phyloP scores from a whole-genome alignment of 2,797 vertebrate species.

The Premnoplex brunnescens region DNA sequence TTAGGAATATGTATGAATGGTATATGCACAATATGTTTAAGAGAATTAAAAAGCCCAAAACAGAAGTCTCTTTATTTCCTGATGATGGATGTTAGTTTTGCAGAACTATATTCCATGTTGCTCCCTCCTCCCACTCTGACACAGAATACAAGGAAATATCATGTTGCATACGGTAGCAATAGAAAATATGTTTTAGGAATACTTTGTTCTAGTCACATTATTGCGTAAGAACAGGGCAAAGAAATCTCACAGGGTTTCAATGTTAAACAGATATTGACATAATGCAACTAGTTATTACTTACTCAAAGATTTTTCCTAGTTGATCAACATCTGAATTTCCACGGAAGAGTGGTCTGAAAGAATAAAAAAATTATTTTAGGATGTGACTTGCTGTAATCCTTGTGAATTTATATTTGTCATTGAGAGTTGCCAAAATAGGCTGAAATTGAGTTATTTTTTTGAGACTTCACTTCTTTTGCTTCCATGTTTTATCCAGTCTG shows the following conservation, averaged over 20 bases:
- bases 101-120: conserved; percentile 7
- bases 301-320: conserved; percentile 99
- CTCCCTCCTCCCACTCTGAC: conserved; percentile 24
- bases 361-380: conserved; percentile 57
- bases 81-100: conserved; percentile 4
- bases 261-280: not conserved
- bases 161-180: not conserved
- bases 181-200: conserved; percentile 28
- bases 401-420: not conserved
- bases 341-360: conserved; percentile 92
- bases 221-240: not conserved
- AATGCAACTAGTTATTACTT: conserved; percentile 76
- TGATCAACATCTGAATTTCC: conserved; percentile 99
- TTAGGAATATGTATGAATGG: not conserved
- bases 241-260: not conserved
- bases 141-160: conserved; percentile 23
- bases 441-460: not conserved
- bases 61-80: not conserved
- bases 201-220: not conserved
- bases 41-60: not conserved
- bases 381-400: conserved; percentile 1
- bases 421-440: not conserved
- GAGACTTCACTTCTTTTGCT: not conserved
- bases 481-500: not conserved
- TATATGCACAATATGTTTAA: not conserved